Conservation (phyloP, 2,797 vertebrate genomes). For the Crenichthys baileyi region DNA sequence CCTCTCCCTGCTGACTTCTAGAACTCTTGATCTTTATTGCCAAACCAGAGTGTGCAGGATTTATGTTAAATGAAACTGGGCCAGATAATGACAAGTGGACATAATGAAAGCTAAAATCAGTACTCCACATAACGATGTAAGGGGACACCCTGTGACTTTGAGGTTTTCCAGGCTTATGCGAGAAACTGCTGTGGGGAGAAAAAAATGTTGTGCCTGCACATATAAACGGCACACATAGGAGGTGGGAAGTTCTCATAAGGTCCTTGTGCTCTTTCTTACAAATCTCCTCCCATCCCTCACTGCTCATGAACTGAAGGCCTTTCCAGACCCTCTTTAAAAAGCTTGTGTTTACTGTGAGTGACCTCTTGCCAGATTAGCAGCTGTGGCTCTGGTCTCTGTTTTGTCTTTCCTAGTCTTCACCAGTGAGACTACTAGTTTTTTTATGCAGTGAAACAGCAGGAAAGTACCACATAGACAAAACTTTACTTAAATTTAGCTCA, state of each 20-base stretch:
- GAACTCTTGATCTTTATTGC: neutral
- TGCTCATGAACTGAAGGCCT: slow-evolving; percentile 78
- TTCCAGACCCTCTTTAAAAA: slow-evolving; percentile 80
- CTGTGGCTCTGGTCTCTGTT: slow-evolving; percentile 77
- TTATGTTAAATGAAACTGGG: neutral
- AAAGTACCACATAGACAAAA: neutral
- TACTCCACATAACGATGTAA: slow-evolving; percentile 31
- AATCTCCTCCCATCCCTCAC: slow-evolving; percentile 72
- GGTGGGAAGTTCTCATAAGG: slow-evolving; percentile 74
- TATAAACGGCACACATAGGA: slow-evolving; percentile 72
- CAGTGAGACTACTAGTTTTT: neutral
- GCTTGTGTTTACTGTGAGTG: slow-evolving; percentile 80
- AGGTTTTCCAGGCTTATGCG: slow-evolving; percentile 33
- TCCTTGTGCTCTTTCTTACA: slow-evolving; percentile 43
- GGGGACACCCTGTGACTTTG: slow-evolving; percentile 29
- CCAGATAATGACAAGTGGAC: slow-evolving; percentile 36
- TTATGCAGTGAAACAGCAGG: slow-evolving; percentile 9
- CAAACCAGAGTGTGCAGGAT: neutral
- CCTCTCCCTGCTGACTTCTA: slow-evolving; percentile 6
- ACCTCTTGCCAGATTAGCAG: slow-evolving; percentile 85
- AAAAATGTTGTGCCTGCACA: slow-evolving; percentile 67
- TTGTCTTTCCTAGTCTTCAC: slow-evolving; percentile 66
- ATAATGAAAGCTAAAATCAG: slow-evolving; percentile 30
- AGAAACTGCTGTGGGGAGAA: slow-evolving; percentile 63
- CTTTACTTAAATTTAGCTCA: slow-evolving; percentile 5